Conservation (phyloP, 2,888 invertebrate genomes). For the Norana najaformis region DNA sequence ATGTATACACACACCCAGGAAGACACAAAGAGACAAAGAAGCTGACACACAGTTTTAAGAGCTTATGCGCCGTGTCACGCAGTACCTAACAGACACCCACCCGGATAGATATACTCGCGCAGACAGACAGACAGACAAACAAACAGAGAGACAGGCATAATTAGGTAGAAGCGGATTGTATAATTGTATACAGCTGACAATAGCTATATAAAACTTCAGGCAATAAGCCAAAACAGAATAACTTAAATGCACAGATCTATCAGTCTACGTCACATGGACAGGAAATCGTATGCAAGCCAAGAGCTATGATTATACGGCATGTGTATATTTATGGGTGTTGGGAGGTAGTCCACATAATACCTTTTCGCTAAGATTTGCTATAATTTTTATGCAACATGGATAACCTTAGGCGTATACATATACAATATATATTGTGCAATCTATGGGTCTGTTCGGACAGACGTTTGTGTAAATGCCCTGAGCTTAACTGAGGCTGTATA, state of each 20-base stretch:
- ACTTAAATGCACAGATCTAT: not conserved
- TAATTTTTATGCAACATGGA: not conserved
- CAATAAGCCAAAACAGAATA: slow-evolving; percentile 13
- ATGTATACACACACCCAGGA: not conserved
- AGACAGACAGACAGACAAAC: not conserved
- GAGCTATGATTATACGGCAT: not conserved
- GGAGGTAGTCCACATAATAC: not conserved
- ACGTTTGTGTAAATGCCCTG: not conserved
- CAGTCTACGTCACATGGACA: not conserved
- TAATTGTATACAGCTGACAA: not conserved
- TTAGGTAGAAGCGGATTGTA: not conserved
- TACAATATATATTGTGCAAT: not conserved
- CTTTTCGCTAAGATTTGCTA: not conserved
- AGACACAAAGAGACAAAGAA: not conserved
- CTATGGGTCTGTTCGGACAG: not conserved
- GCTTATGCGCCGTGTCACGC: not conserved
- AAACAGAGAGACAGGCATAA: no score
- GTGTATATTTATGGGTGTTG: not conserved
- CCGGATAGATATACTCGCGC: not conserved
- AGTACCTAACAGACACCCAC: not conserved
- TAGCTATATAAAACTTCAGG: not conserved
- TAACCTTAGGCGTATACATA: not conserved
- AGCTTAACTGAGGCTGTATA: not conserved
- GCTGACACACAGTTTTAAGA: not conserved
- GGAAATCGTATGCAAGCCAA: not conserved